Percentiles rank a stretch among this genome's conserved stretches.
Conservation (phyloP, 2,113 vertebrate species). For the Struthio camelus region DNA sequence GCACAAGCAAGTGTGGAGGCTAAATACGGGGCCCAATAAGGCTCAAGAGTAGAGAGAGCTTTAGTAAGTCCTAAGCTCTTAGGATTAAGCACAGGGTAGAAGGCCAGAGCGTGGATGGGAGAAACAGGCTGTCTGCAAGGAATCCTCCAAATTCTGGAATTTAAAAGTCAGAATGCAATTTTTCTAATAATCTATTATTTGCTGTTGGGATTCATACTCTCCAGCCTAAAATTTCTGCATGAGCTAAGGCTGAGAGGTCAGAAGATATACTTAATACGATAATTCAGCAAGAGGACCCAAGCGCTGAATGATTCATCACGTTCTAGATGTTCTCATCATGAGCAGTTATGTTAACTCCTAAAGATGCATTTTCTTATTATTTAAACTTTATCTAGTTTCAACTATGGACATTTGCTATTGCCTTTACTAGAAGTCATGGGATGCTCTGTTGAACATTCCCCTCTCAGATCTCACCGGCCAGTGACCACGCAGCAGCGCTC, state of each 20-base stretch:
- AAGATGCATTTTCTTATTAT: background rate
- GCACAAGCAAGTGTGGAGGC: accelerated
- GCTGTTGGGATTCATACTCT: background rate
- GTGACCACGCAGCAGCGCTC: background rate
- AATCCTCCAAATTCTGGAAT: background rate
- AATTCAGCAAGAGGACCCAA: background rate
- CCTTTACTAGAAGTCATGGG: background rate
- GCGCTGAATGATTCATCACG: accelerated
- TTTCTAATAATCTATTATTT: background rate
- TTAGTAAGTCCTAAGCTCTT: background rate
- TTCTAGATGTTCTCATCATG: background rate
- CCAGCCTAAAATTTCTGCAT: background rate
- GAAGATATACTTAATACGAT: background rate
- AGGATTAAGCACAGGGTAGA: background rate
- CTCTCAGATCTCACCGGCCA: background rate
- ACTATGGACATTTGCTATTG: background rate
- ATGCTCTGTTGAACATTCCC: background rate
- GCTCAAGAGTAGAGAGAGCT: background rate
- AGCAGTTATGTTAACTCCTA: background rate
- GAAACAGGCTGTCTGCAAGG: background rate
- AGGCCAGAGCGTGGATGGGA: background rate
- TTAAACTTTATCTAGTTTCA: background rate
- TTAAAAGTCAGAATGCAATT: background rate
- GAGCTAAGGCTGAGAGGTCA: background rate
- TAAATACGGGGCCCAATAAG: background rate